These are phyloP conservation scores for Pandemis cinnamomeana DNA, from an alignment of 2,888 invertebrate genomes.

Conservation along the genomic window DNA sequence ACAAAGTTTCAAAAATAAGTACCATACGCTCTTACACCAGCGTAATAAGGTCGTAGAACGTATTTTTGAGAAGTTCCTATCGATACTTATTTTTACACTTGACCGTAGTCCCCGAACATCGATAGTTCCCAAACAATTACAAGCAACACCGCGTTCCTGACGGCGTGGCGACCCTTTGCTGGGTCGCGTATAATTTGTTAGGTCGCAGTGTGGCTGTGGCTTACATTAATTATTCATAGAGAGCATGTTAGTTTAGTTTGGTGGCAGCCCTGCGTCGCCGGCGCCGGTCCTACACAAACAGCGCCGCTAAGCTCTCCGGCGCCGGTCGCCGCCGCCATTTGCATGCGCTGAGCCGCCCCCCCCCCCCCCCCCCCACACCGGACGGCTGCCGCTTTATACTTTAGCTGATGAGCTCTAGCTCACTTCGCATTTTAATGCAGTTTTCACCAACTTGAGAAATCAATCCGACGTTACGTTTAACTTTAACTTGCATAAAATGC, in stretches of 20 bases:
- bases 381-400: background rate
- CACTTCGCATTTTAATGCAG: no score
- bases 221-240: slow-evolving; percentile 5
- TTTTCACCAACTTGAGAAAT: no score
- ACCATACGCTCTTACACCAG: no score
- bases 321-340: background rate
- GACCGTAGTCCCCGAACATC: no score
- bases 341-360: background rate
- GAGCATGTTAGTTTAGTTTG: background rate
- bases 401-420: no score
- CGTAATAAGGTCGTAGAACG: no score
- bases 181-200: background rate
- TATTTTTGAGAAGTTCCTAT: no score
- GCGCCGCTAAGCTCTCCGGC: slow-evolving; percentile 1
- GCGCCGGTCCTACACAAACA: slow-evolving; percentile 3
- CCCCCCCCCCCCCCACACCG: background rate
- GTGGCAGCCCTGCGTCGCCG: background rate
- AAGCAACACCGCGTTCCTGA: background rate
- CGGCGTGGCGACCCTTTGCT: background rate
- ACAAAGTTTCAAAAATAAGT: no score
- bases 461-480: no score
- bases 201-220: background rate
- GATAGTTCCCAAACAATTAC: background rate
- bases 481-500: no score
- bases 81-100: no score